A percentile compares a stretch with the other conserved stretches of the same genome.
These are phyloP conservation scores for Luperina testacea DNA, from an alignment of 2,888 invertebrate genomes.

Conservation along the genomic window DNA sequence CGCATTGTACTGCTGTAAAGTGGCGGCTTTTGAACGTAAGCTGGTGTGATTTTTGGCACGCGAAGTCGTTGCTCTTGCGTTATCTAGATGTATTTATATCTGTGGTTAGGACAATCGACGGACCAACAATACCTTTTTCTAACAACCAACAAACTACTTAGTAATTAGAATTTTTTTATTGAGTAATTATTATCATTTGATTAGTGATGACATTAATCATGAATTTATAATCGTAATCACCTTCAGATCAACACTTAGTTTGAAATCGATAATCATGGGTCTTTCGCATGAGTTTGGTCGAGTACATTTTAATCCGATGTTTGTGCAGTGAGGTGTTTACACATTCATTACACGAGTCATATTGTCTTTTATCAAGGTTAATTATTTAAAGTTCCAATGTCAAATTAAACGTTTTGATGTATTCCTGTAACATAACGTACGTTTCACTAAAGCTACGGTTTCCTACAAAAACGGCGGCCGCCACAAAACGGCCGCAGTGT, in stretches of 20 bases:
- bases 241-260: not conserved
- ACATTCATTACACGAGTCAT: not conserved
- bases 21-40: no score
- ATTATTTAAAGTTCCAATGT: not conserved
- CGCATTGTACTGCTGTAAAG: no score
- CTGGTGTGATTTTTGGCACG: no score
- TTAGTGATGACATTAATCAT: not conserved
- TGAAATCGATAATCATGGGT: not conserved
- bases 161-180: not conserved
- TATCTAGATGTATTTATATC: no score
- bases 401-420: not conserved
- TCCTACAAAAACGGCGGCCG: no score
- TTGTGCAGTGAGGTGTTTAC: not conserved
- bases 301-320: not conserved
- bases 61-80: no score
- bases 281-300: not conserved
- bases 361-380: not conserved
- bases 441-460: not conserved
- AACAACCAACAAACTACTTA: no score
- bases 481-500: no score
- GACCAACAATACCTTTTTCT: not conserved
- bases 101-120: not conserved
- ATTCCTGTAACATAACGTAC: not conserved
- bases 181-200: not conserved
- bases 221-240: not conserved